Percentiles rank a stretch among this genome's conserved stretches.
These are phyloP conservation scores for Trissolcus basalis DNA, from an alignment of 1,140 invertebrate genomes.

Conservation along the genomic window DNA sequence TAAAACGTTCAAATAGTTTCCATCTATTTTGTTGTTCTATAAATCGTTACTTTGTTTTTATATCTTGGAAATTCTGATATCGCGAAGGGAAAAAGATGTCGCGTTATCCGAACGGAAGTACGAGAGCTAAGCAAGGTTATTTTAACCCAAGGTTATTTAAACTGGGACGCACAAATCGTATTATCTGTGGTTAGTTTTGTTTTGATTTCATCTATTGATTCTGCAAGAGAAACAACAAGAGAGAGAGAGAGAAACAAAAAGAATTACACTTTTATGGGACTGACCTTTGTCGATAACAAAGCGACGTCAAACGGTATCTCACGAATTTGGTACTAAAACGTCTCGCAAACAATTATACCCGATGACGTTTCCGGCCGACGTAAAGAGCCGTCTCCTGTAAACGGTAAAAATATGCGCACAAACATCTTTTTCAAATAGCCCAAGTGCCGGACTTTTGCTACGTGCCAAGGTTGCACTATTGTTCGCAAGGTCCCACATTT, in stretches of 20 bases:
- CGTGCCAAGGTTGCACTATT: not conserved
- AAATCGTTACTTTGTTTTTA: not conserved
- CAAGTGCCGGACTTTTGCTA: not conserved
- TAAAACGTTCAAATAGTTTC: no score
- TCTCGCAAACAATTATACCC: not conserved
- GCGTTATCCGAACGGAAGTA: constrained; percentile 17
- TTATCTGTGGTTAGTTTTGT: constrained; percentile 47
- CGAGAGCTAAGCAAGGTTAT: constrained; percentile 6
- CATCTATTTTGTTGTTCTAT: not conserved
- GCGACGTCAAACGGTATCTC: not conserved
- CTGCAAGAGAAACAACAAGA: not conserved
- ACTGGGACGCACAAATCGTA: constrained; percentile 14
- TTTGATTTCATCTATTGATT: constrained; percentile 21
- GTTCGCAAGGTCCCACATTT: not conserved
- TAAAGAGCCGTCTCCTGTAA: not conserved
- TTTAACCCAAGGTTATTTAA: constrained; percentile 22
- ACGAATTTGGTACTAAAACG: not conserved
- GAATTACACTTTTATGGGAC: not conserved
- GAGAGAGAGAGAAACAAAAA: not conserved
- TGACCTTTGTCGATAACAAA: constrained; percentile 19
- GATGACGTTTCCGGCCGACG: not conserved
- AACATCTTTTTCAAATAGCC: not conserved
- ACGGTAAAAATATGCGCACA: not conserved
- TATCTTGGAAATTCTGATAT: not conserved
- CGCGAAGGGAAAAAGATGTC: not conserved